Evolutionary conservation across 2,797 vertebrate species (phyloP), one percentile per base, ranked within the genome.

Genomic region (Anguilla megastoma): DNA sequence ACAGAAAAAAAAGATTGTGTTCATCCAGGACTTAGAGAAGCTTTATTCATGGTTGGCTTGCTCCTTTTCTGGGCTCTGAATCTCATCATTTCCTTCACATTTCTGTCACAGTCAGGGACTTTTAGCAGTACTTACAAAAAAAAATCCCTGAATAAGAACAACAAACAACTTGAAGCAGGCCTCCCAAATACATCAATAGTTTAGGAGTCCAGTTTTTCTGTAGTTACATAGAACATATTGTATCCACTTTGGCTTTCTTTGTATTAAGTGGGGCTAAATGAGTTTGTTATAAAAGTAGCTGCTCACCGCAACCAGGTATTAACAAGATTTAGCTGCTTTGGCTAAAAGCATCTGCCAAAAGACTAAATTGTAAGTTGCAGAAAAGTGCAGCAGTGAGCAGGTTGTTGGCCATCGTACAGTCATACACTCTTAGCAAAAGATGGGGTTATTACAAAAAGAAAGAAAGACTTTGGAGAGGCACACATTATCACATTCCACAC

Each of bases 391-490:
- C n/a, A 74, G 33, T 69, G 24, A n/a, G 24, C n/a, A 7, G n/a
- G 30, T 76, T 41, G 9, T 76, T 76, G 27, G 27, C 71, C 27
- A 33, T 36, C 14, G 6, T 80, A 41, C 36, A 33, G 6, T 36
- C 33, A 33, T 24, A 7, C 36, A 33, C 1, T 48, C 36, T 36
- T 36, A 33, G 71, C 33, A 36, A 36, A 33, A 76, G 52, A 96
- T 93, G 66, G 96, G 96, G 90, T 96, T 96, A 88, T 96, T 96
- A 4, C 16, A 80, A 80, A 45, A 30, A 10, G 9, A 74, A 33
- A 14, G 7, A 74, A 36, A 76, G 36, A 76, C 33, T 41, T 76
- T 10, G 12, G 30, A 76, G 30, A 76, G 76, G 16, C 41, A 82
- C 9, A 84, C n/a, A 84, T 58, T 1, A 30, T 8, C 14, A 16